These are phyloP conservation scores for Vesta saturnalis DNA, from an alignment of 2,888 invertebrate species.

Conservation along the genomic window DNA sequence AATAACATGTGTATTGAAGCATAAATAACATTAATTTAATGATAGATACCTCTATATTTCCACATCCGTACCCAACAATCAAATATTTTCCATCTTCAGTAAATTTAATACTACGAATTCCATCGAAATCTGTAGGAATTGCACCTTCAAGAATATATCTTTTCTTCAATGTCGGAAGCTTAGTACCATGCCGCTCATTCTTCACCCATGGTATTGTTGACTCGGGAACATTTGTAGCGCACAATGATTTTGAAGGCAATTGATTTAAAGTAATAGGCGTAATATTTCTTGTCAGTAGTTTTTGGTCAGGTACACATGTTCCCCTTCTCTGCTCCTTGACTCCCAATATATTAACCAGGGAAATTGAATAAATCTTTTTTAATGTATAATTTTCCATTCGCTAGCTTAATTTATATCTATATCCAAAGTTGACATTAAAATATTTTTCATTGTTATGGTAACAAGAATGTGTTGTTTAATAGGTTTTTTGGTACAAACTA, in stretches of 20 bases:
- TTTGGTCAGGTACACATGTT: background rate
- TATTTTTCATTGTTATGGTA: slow-evolving; percentile 32
- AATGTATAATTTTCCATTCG: background rate
- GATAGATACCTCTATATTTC: slow-evolving; percentile 10
- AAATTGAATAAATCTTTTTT: background rate
- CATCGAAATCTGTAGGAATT: background rate
- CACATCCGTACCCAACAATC: slow-evolving; percentile 5
- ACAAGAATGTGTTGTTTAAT: slow-evolving; percentile 38
- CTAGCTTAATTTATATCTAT: too few species aligned
- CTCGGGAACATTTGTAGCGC: background rate
- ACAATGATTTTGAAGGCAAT: background rate
- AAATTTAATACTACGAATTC: slow-evolving; percentile 1
- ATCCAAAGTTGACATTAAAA: background rate
- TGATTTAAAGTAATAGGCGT: background rate
- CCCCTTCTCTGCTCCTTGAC: background rate
- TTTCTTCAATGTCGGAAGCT: background rate
- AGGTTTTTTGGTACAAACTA: slow-evolving; percentile 30
- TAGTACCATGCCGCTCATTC: background rate
- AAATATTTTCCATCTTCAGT: background rate
- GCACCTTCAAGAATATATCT: background rate
- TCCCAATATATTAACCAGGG: background rate
- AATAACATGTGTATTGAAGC: background rate
- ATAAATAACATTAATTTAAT: background rate
- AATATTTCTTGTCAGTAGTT: background rate
- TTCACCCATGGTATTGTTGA: background rate